Conservation (phyloP, 2,888 invertebrate species). For the Chouioia cunea region DNA sequence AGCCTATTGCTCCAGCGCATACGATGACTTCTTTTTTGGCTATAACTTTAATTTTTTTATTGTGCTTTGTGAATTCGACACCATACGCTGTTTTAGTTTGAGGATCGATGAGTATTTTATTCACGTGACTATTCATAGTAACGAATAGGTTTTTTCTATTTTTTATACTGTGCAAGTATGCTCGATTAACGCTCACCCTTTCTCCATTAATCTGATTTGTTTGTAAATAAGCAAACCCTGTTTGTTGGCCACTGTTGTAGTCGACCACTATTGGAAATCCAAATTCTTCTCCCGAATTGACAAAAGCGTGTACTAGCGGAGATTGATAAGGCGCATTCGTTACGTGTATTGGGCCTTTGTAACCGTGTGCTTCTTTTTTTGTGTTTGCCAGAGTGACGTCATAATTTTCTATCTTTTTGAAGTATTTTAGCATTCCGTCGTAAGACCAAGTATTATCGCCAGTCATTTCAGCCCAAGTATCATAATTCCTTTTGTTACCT, state of each 20-base stretch:
- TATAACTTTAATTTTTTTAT: slow-evolving; percentile 73
- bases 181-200: slow-evolving; percentile 73
- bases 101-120: slow-evolving; percentile 78
- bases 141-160: slow-evolving; percentile 77
- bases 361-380: neutral
- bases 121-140: slow-evolving; percentile 73
- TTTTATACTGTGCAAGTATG: slow-evolving; percentile 74
- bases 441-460: neutral
- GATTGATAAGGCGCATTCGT: slow-evolving; percentile 72
- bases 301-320: slow-evolving; percentile 74
- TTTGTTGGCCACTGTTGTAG: slow-evolving; percentile 75
- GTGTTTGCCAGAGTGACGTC: neutral
- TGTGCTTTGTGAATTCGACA: slow-evolving; percentile 75
- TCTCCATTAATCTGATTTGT: slow-evolving; percentile 73
- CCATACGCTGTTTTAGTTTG: slow-evolving; percentile 66
- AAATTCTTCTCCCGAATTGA: slow-evolving; percentile 73
- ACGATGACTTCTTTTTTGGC: slow-evolving; percentile 86
- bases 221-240: slow-evolving; percentile 78
- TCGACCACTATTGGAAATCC: slow-evolving; percentile 75
- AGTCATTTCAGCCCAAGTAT: slow-evolving; percentile 74
- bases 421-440: neutral
- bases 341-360: slow-evolving; percentile 71
- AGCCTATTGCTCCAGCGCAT: slow-evolving; percentile 56
- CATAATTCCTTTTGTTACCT: slow-evolving; percentile 73
- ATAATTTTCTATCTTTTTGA: slow-evolving; percentile 1